phyloP scores from a whole-genome alignment of 2,113 vertebrate genomes.

The Seriola aureovittata region DNA sequence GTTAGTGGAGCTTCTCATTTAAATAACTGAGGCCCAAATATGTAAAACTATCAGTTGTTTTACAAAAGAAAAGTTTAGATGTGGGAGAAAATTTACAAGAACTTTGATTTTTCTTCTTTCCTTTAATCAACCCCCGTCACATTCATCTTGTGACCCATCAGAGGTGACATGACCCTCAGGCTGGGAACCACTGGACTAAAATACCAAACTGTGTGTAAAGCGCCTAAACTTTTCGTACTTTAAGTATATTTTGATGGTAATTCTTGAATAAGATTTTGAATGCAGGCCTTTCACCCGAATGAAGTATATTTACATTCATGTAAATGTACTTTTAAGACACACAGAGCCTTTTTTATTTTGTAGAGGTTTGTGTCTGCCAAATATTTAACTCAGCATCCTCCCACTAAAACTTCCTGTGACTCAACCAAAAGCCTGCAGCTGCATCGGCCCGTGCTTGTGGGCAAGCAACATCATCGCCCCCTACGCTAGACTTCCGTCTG shows the following conservation, averaged over 20 bases:
- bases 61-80: not conserved
- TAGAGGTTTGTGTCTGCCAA: not conserved
- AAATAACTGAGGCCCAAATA: not conserved
- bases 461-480: constrained; percentile 22
- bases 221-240: too few relatives aligned
- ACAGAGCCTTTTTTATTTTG: too few relatives aligned
- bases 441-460: not conserved
- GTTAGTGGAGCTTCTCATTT: not conserved
- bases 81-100: not conserved
- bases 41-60: not conserved
- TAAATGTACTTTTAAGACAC: too few relatives aligned
- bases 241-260: too few relatives aligned
- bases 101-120: too few relatives aligned
- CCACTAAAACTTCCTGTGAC: not conserved
- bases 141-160: not conserved
- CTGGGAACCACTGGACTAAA: not conserved
- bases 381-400: constrained; percentile 1
- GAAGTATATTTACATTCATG: too few relatives aligned
- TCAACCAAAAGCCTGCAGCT: constrained; percentile 10
- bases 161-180: not conserved
- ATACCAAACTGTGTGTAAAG: too few relatives aligned
- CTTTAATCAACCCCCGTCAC: too few relatives aligned
- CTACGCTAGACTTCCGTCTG: constrained; percentile 64
- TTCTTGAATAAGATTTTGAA: too few relatives aligned
- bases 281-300: too few relatives aligned